Evolutionary conservation across 2,797 vertebrate species (phyloP).

Genomic region (Chaenodraco wilsoni): DNA sequence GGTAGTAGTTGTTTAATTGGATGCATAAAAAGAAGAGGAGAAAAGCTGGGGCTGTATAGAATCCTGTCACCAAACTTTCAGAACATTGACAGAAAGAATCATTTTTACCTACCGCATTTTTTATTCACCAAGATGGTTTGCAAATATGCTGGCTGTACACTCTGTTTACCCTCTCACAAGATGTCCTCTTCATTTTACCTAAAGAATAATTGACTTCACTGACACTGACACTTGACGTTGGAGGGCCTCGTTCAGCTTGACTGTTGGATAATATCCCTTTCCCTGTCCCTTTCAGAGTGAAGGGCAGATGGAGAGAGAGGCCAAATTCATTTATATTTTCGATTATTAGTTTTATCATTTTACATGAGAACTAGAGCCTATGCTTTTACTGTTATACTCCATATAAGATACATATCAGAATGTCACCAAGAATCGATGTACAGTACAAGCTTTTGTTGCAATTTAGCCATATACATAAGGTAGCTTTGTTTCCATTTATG

Average conservation of each 20-base stretch:
- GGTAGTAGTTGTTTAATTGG: too few relatives aligned
- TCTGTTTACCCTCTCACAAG: too few relatives aligned
- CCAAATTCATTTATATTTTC: slow-evolving; percentile 31
- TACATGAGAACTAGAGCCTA: slow-evolving; percentile 29
- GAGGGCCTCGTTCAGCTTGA: background rate
- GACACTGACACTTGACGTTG: slow-evolving; percentile 1
- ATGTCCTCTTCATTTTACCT: too few relatives aligned
- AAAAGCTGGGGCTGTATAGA: too few relatives aligned
- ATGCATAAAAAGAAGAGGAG: too few relatives aligned
- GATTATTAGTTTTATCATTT: slow-evolving; percentile 42
- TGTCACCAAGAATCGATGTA: slow-evolving; percentile 1
- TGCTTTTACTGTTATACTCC: slow-evolving; percentile 34
- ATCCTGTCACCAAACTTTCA: too few relatives aligned
- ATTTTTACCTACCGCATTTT: too few relatives aligned
- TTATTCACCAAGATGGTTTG: too few relatives aligned
- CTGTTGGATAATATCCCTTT: slow-evolving; percentile 33
- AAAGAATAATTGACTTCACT: too few relatives aligned
- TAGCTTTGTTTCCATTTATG: too few relatives aligned
- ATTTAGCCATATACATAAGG: background rate
- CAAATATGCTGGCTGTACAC: too few relatives aligned
- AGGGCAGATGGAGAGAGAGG: slow-evolving; percentile 19
- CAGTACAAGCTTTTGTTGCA: slow-evolving; percentile 5
- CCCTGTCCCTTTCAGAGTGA: background rate
- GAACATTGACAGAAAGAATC: too few relatives aligned
- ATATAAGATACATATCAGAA: slow-evolving; percentile 41